These are phyloP conservation scores for Pseudomyrmex gracilis DNA, from an alignment of 1,140 invertebrate species.

Conservation along the genomic window DNA sequence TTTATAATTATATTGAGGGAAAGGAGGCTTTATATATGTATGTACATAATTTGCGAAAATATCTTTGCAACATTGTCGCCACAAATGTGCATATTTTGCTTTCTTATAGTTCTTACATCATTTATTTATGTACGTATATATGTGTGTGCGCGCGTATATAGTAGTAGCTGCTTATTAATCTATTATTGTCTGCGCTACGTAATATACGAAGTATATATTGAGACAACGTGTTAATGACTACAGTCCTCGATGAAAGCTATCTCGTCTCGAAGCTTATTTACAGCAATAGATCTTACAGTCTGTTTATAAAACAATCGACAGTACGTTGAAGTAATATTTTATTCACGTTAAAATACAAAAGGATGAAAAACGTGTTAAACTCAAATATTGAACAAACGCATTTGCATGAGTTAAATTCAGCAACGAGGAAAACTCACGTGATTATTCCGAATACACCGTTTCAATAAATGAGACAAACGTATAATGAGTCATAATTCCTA, in stretches of 20 bases:
- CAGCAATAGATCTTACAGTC: not conserved
- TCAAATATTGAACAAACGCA: no score
- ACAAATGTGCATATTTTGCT: constrained; percentile 43
- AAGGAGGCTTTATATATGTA: not conserved
- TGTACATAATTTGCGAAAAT: constrained; percentile 25
- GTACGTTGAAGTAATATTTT: no score
- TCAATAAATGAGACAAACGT: not conserved
- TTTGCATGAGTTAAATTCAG: no score
- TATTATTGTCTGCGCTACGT: constrained; percentile 50
- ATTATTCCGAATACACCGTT: not conserved
- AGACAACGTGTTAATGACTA: constrained; percentile 11
- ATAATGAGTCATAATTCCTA: not conserved
- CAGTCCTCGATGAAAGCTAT: not conserved
- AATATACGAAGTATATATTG: constrained; percentile 45
- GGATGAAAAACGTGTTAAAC: no score
- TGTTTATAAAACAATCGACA: no score
- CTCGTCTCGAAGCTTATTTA: not conserved
- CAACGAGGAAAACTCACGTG: no score
- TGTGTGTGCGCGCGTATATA: no score
- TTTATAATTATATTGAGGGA: constrained; percentile 25
- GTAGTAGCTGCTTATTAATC: constrained; percentile 51
- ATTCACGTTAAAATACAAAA: no score
- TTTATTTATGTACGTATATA: constrained; percentile 16
- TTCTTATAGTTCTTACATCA: constrained; percentile 43
- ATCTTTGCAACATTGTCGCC: not conserved